Evolutionary conservation across 2,888 invertebrate species (phyloP), one percentile per base, ranked within the genome.

Genomic region (Tenthredo amoena): DNA sequence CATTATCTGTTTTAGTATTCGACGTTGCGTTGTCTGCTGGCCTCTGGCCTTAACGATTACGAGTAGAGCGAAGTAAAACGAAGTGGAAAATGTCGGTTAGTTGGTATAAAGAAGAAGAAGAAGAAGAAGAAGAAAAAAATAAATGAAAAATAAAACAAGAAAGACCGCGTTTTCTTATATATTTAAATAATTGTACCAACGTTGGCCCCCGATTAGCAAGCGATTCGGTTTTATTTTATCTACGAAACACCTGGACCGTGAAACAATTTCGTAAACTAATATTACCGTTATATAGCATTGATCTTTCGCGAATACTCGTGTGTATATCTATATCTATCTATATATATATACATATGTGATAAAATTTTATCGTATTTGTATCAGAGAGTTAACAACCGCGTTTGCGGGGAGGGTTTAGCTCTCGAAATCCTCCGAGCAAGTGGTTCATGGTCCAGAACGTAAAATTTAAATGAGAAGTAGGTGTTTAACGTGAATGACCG

Each of bases 181-280:
- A 40, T 15, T 47, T 47, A 0, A 47, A 47, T 47, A 12, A 47
- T 47, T 47, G 1, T 26, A 47, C 1, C 15, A 47, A 0, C 47
- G 47, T 47, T 15, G 15, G 15, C 4, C 47, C 47, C 47, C 47
- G 15, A 47, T 47, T 47, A 47, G 47, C 47, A 15, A 47, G 47
- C 12, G 12, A 15, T 47, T 15, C 47, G 10, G 18, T 47, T 31
- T 55, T 55, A 31, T 77, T 77, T 50, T 77, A 77, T 77, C 21
- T 55, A 12, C 50, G 3, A 3, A 31, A 50, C 50, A 77, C 18
- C 77, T 50, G 77, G 50, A 0, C 34, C 31, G 18, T 50, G 50
- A 21, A 21, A 68, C 76, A 77, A 77, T 77, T 77, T 55, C 18
- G 50, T 2, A 77, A 55, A 55, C 76, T 77, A 55, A 77, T 77